Percentiles rank a stretch among this genome's conserved stretches.
These are phyloP conservation scores for Melanophora roralis DNA, from an alignment of 2,888 invertebrate genomes.

Conservation along the genomic window DNA sequence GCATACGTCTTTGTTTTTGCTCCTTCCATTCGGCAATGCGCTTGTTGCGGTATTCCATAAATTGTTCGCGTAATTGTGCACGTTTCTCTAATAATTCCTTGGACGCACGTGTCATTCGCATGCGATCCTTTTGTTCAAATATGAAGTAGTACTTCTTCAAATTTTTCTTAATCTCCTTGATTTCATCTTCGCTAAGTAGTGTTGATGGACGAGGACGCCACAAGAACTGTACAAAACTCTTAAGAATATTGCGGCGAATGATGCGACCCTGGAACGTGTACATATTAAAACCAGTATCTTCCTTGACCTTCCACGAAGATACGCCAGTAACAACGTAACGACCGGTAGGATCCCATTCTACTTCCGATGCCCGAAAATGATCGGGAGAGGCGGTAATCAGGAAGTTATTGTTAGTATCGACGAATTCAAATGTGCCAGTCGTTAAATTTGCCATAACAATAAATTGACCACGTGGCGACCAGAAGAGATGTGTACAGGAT, in stretches of 20 bases:
- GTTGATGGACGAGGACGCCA: constrained; percentile 97
- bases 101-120: constrained; percentile 93
- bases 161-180: constrained; percentile 97
- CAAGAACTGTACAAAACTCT: constrained; percentile 94
- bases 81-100: constrained; percentile 97
- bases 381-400: constrained; percentile 96
- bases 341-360: constrained; percentile 99
- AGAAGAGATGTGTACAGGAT: constrained; percentile 93
- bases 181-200: constrained; percentile 88
- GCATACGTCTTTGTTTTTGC: constrained; percentile 88
- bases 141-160: constrained; percentile 97
- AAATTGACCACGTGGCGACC: constrained; percentile 97
- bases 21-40: constrained; percentile 86
- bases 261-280: constrained; percentile 97
- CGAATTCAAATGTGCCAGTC: constrained; percentile 94
- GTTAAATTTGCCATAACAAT: constrained; percentile 93
- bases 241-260: constrained; percentile 87
- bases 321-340: constrained; percentile 97
- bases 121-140: constrained; percentile 97
- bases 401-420: constrained; percentile 95
- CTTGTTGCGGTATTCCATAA: constrained; percentile 87
- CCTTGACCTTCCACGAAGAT: constrained; percentile 96
- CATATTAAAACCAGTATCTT: constrained; percentile 94
- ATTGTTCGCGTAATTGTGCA: constrained; percentile 90
- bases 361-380: constrained; percentile 94